Conservation (phyloP, 2,888 invertebrate species). For the Punctoribates punctum region DNA sequence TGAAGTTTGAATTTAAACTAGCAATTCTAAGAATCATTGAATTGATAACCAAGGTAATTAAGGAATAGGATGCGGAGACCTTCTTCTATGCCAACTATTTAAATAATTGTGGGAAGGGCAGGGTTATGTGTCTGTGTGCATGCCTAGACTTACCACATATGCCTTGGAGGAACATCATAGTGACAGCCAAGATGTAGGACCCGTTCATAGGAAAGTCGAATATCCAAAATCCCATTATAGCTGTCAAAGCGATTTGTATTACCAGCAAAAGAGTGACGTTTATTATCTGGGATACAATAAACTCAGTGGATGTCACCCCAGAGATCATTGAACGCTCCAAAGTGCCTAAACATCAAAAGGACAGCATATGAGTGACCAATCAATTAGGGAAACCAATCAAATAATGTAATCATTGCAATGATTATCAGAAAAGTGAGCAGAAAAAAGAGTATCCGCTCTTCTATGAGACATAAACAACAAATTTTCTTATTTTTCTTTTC, state of each 20-base stretch:
- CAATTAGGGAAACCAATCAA: too few species aligned
- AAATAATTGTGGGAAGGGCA: too few species aligned
- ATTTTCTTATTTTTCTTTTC: too few species aligned
- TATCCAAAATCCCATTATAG: slow-evolving; percentile 84
- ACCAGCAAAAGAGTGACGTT: slow-evolving; percentile 94
- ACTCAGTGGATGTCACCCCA: slow-evolving; percentile 84
- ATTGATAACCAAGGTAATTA: too few species aligned
- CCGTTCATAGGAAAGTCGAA: slow-evolving; percentile 87
- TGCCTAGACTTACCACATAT: slow-evolving; percentile 65
- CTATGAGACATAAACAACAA: too few species aligned
- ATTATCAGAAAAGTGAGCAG: too few species aligned
- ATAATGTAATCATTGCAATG: too few species aligned
- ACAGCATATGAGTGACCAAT: neutral
- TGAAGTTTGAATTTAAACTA: too few species aligned
- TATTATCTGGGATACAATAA: slow-evolving; percentile 85
- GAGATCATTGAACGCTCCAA: slow-evolving; percentile 56
- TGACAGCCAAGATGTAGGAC: slow-evolving; percentile 74
- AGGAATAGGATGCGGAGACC: too few species aligned
- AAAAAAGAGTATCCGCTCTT: too few species aligned
- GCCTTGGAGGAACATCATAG: slow-evolving; percentile 81
- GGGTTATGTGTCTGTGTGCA: neutral
- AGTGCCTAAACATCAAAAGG: slow-evolving; percentile 27
- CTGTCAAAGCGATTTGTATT: slow-evolving; percentile 76
- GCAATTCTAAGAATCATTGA: too few species aligned
- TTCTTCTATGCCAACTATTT: too few species aligned